Percentiles rank a stretch among this genome's conserved stretches.
Evolutionary conservation across 2,113 vertebrate genomes (phyloP).

Genomic region (Aegithalos caudatus): DNA sequence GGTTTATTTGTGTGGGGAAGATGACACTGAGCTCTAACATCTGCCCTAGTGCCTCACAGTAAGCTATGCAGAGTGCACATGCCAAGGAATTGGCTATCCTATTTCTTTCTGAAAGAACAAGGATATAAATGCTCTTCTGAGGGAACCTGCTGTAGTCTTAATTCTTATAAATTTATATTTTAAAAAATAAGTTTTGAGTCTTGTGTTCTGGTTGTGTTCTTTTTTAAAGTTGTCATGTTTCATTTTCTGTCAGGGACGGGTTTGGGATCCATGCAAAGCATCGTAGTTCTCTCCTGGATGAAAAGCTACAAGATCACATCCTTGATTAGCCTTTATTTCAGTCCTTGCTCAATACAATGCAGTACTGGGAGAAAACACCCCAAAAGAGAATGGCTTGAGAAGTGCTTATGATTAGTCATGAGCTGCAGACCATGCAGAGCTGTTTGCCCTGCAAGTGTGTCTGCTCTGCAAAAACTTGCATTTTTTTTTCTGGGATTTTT

Average conservation of each 20-base stretch:
- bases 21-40: background rate
- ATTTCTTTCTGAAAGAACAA: background rate
- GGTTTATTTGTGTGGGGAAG: background rate
- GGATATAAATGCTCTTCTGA: background rate
- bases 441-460: background rate
- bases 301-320: background rate
- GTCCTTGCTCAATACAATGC: background rate
- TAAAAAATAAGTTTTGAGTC: background rate
- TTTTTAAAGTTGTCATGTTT: background rate
- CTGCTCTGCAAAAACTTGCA: background rate
- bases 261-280: background rate
- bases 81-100: background rate
- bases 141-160: background rate
- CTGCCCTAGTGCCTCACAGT: background rate
- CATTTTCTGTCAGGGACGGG: rapidly evolving
- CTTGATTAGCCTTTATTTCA: background rate
- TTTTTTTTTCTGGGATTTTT: background rate
- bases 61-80: background rate
- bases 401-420: background rate
- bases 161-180: background rate
- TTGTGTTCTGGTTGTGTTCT: rapidly evolving
- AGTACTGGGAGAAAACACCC: background rate
- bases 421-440: background rate
- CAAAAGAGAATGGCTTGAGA: background rate
- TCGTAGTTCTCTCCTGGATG: background rate